Percentiles rank a stretch among this genome's conserved stretches.
These are phyloP conservation scores for Thymelicus lineola DNA, from an alignment of 2,888 invertebrate species.

Conservation along the genomic window DNA sequence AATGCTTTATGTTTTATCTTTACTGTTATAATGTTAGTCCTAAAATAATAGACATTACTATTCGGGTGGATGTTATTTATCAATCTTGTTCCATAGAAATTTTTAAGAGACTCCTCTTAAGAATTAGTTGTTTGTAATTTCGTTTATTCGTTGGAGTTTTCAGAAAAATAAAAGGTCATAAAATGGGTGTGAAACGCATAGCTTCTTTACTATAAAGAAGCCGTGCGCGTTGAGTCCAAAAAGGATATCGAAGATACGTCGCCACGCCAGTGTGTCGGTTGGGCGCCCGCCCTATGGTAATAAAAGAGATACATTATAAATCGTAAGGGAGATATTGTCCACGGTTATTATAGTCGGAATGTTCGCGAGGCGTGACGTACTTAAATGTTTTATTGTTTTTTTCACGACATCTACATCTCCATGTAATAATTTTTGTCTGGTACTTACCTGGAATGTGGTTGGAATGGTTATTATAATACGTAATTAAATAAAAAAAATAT, in stretches of 20 bases:
- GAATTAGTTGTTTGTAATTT: neutral
- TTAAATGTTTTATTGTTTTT: constrained; percentile 77
- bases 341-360: constrained; percentile 67
- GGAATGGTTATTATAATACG: constrained; percentile 3
- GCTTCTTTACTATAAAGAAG: neutral
- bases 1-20: constrained; percentile 6
- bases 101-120: too few relatives aligned
- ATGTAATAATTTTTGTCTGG: constrained; percentile 64
- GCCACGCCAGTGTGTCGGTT: neutral
- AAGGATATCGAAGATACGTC: neutral
- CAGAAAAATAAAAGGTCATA: neutral
- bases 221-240: neutral
- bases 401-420: constrained; percentile 71
- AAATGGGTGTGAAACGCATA: neutral
- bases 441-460: constrained; percentile 35
- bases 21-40: neutral
- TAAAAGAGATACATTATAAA: constrained; percentile 75
- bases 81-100: too few relatives aligned
- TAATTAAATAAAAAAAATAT: too few relatives aligned
- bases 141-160: neutral
- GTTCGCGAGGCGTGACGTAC: constrained; percentile 70
- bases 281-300: constrained; percentile 64
- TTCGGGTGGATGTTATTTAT: neutral
- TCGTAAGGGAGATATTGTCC: constrained; percentile 72
- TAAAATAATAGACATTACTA: neutral